These are phyloP conservation scores for Australoheros scitulus DNA, from an alignment of 2,113 vertebrate species.

Conservation along the genomic window DNA sequence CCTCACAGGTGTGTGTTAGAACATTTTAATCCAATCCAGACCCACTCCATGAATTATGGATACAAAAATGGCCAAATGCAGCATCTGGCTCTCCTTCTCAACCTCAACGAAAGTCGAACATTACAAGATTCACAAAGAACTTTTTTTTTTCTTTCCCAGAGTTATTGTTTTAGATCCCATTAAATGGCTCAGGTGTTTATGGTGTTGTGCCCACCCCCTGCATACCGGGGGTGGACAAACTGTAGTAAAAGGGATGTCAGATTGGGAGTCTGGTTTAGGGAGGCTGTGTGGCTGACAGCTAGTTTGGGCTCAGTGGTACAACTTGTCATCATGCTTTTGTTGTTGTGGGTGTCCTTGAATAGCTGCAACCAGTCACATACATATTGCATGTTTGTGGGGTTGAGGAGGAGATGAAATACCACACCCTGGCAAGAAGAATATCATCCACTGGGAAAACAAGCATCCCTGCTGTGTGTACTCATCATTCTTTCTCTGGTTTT, in stretches of 20 bases:
- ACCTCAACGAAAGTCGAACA: background rate
- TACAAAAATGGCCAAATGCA: background rate
- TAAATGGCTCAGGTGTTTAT: background rate
- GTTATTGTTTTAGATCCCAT: background rate
- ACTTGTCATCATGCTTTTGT: slow-evolving; percentile 15
- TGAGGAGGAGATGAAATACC: slow-evolving; percentile 40
- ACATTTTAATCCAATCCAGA: background rate
- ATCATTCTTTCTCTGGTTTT: slow-evolving; percentile 21
- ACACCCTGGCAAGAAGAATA: slow-evolving; percentile 32
- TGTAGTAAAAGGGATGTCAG: background rate
- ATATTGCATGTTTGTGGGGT: slow-evolving; percentile 32
- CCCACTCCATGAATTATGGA: background rate
- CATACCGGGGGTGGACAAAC: slow-evolving; percentile 7
- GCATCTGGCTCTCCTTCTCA: background rate
- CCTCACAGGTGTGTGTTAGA: background rate
- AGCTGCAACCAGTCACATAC: slow-evolving; percentile 25
- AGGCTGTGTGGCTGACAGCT: slow-evolving; percentile 5
- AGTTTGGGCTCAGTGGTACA: background rate
- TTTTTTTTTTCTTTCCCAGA: background rate
- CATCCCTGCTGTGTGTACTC: slow-evolving; percentile 16
- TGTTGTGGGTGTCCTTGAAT: slow-evolving; percentile 8
- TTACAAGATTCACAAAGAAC: background rate
- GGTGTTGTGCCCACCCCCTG: background rate
- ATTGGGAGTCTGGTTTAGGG: background rate
- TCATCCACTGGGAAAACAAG: slow-evolving; percentile 37